A percentile compares a stretch with the other conserved stretches of the same genome.
These are phyloP conservation scores for Monodelphis domestica DNA, from an alignment of 2,797 vertebrate genomes.

Conservation along the genomic window DNA sequence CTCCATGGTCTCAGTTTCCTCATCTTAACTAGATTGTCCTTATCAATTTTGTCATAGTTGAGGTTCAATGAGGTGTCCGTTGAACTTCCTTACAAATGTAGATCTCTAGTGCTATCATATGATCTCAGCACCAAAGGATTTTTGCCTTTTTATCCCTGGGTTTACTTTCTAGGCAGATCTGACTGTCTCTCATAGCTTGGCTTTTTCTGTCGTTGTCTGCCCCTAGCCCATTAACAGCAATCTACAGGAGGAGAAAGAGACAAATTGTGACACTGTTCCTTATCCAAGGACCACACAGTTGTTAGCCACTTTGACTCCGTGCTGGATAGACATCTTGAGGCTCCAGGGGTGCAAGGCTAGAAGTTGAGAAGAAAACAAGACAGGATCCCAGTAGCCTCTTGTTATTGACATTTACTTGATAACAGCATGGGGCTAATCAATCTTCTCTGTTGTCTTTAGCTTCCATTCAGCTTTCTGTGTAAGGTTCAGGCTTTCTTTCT, in stretches of 20 bases:
- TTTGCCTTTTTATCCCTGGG: constrained; percentile 73
- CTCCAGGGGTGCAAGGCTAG: constrained; percentile 93
- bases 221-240: constrained; percentile 91
- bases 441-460: constrained; percentile 84
- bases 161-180: constrained; percentile 62
- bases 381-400: constrained; percentile 90
- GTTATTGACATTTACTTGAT: constrained; percentile 95
- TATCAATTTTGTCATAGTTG: not conserved
- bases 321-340: constrained; percentile 98
- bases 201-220: constrained; percentile 82
- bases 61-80: not conserved
- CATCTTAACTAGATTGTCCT: not conserved
- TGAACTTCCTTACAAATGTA: not conserved
- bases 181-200: constrained; percentile 79
- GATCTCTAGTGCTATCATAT: not conserved
- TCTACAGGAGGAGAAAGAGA: constrained; percentile 94
- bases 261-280: constrained; percentile 95
- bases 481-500: constrained; percentile 81
- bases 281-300: constrained; percentile 98
- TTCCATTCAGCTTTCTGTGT: constrained; percentile 87
- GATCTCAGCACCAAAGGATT: constrained; percentile 72
- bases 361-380: constrained; percentile 90
- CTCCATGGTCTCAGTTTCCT: not conserved
- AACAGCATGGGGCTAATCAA: constrained; percentile 92
- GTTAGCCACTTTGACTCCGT: constrained; percentile 92